Evolutionary conservation across 1,140 invertebrate genomes (phyloP), one percentile per base, ranked within the genome.

Genomic region (Leptinotarsa undecemlineata): DNA sequence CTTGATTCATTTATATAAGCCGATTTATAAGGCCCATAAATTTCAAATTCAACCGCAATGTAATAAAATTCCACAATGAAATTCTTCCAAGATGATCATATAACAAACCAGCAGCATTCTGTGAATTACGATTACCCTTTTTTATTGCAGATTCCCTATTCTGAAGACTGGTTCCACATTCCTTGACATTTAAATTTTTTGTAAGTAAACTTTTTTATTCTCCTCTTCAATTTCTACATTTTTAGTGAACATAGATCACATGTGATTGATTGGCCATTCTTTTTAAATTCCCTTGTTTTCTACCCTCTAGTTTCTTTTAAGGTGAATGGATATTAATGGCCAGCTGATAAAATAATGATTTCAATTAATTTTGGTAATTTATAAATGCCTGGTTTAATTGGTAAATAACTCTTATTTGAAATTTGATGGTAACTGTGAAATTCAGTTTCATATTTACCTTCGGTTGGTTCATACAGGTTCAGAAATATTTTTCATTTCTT

Each of bases 71-170:
- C 3, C n/a, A 60, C 23, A 11, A 11, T 14, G 42, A 64, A 51
- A 68, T 73, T 73, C 67, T 48, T 63, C 68, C 21, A 42, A 69
- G 61, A 73, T 73, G 51, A 67, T 68, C 69, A 21, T 66, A 19
- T 42, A 60, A 26, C 68, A n/a, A 42, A 42, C 33, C 33, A 42
- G 33, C 60, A 69, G 67, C 70, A 42, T 72, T 69, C 66, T 76
- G 47, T 76, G 20, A 62, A 71, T 57, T 48, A 57, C 67, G 17
- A 51, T 70, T 63, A 68, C 57, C 72, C 60, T 33, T 73, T 68
- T 70, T 75, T 60, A 67, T 73, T 74, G 63, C 62, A 67, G 48
- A 33, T 74, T 68, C 70, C 70, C 70, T 71, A 62, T 71, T 71
- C 42, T 61, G 70, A 71, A 71, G 70, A 71, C 70, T 71, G 51